Evolutionary conservation across 2,797 vertebrate genomes (phyloP).

Genomic region (Aotus griseimembra): DNA sequence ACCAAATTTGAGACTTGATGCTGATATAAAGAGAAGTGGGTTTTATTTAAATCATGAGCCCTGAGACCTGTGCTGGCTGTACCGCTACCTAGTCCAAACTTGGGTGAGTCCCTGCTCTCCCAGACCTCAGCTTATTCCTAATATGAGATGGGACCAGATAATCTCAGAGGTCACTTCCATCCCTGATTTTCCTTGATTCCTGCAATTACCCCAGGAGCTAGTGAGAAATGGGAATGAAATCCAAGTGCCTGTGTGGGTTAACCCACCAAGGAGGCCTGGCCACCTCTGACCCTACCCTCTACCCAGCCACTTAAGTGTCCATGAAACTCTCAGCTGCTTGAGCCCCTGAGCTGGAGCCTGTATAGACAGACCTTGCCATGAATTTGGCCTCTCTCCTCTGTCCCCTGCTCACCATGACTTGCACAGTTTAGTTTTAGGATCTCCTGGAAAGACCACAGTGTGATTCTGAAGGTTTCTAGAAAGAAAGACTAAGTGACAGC

Average conservation of each 20-base stretch:
- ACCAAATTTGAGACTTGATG: not conserved
- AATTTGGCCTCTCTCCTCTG: not conserved
- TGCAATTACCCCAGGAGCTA: not conserved
- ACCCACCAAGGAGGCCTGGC: not conserved
- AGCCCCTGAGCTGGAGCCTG: not conserved
- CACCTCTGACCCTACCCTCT: not conserved
- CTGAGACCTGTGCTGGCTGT: not conserved
- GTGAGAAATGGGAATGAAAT: not conserved
- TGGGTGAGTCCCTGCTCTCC: not conserved
- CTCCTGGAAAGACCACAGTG: not conserved
- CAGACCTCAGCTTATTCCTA: not conserved
- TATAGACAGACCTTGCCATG: not conserved
- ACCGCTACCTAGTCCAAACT: not conserved
- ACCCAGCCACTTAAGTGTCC: not conserved
- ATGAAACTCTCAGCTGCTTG: not conserved
- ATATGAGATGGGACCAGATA: not conserved
- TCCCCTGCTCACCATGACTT: not conserved
- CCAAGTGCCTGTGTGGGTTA: not conserved
- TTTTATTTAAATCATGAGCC: not conserved
- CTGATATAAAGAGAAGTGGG: not conserved
- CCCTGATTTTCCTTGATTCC: not conserved
- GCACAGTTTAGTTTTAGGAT: conserved; percentile 1
- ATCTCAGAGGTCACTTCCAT: not conserved
- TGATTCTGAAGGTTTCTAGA: not conserved
- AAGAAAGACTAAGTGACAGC: not conserved